Conservation (phyloP, 2,113 vertebrate genomes). For the Hydropotes inermis region DNA sequence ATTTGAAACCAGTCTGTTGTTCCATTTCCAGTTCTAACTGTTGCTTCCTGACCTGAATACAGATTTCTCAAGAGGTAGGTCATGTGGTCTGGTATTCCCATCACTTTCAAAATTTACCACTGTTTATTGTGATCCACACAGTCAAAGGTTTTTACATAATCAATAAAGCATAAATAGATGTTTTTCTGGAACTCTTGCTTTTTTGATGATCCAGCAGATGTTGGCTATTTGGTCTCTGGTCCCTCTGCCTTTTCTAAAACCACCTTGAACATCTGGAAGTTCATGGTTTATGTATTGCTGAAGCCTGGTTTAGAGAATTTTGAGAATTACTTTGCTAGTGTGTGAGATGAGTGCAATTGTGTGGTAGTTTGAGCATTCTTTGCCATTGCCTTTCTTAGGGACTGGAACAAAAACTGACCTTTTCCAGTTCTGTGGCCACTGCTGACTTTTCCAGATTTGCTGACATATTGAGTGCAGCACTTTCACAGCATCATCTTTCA, state of each 20-base stretch:
- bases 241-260: neutral
- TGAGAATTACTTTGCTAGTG: accelerated
- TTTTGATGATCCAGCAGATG: accelerated
- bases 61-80: too few relatives aligned
- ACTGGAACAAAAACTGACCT: neutral
- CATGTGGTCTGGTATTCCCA: too few relatives aligned
- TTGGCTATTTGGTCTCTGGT: too few relatives aligned
- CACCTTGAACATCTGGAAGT: neutral
- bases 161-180: too few relatives aligned
- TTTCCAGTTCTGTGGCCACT: neutral
- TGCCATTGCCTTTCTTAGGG: neutral
- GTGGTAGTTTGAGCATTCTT: neutral
- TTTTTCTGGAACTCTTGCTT: too few relatives aligned
- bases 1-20: too few relatives aligned
- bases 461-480: neutral
- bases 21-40: too few relatives aligned
- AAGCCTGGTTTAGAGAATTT: neutral
- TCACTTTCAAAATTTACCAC: too few relatives aligned
- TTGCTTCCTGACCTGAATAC: too few relatives aligned
- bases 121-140: too few relatives aligned
- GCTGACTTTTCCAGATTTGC: neutral
- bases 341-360: neutral
- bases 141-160: too few relatives aligned
- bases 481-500: neutral
- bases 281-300: neutral